These are phyloP conservation scores for Heliornis fulica DNA, from an alignment of 2,113 vertebrate genomes.

Conservation along the genomic window DNA sequence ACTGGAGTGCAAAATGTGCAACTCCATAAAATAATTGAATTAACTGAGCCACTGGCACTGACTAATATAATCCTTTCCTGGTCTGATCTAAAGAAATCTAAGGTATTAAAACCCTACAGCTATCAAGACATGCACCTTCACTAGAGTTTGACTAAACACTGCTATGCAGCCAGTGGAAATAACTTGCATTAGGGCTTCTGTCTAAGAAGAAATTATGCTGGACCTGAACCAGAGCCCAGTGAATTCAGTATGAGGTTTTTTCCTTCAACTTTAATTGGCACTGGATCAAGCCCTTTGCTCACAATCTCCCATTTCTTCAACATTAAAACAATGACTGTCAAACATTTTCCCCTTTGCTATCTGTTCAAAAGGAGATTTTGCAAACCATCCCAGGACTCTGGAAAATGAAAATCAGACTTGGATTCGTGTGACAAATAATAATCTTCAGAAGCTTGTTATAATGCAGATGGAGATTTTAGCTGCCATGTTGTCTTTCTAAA, in stretches of 20 bases:
- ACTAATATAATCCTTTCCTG: background rate
- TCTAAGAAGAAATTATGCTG: slow-evolving; percentile 8
- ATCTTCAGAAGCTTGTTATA: slow-evolving; percentile 63
- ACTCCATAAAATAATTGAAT: background rate
- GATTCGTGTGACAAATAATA: slow-evolving; percentile 39
- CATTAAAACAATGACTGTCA: background rate
- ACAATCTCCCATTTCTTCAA: background rate
- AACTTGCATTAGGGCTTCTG: slow-evolving; percentile 5
- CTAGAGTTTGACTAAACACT: background rate
- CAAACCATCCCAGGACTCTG: background rate
- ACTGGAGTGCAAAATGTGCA: background rate
- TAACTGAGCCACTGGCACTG: background rate
- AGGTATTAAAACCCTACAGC: background rate
- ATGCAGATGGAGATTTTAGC: slow-evolving; percentile 67
- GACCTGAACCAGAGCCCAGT: slow-evolving; percentile 1
- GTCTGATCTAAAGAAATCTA: background rate
- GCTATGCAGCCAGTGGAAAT: slow-evolving; percentile 11
- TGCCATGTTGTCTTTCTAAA: slow-evolving; percentile 73
- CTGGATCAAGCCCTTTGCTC: background rate
- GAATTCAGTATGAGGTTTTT: background rate
- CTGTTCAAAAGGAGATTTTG: background rate
- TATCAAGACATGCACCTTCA: slow-evolving; percentile 3
- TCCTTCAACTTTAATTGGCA: background rate
- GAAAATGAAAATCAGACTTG: slow-evolving; percentile 38
- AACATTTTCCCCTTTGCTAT: background rate